Conservation (phyloP, 1,140 invertebrate species). For the Ectropis grisescens region DNA sequence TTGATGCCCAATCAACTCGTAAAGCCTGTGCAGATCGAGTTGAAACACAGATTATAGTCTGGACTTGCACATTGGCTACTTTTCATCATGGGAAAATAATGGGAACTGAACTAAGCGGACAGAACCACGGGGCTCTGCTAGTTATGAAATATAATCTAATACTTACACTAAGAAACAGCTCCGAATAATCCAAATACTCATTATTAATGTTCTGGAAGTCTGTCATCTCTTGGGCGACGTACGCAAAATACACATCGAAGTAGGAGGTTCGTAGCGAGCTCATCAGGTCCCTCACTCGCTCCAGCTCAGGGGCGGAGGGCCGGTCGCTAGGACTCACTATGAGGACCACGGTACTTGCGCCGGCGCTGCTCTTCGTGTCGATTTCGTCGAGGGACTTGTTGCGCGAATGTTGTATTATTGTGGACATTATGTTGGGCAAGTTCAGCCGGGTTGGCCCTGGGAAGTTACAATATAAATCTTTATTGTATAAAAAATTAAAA, state of each 20-base stretch:
- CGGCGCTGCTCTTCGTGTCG: slow-evolving; percentile 26
- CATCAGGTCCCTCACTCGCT: slow-evolving; percentile 44
- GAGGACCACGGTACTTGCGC: slow-evolving; percentile 46
- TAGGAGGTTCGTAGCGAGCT: slow-evolving; percentile 35
- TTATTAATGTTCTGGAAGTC: slow-evolving; percentile 52
- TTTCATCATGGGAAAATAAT: too few relatives aligned
- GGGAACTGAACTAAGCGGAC: too few relatives aligned
- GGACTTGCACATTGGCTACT: too few relatives aligned
- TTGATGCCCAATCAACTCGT: too few relatives aligned
- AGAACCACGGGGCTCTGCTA: too few relatives aligned
- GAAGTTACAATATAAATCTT: slow-evolving; percentile 8
- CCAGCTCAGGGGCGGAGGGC: slow-evolving; percentile 40
- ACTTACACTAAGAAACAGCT: slow-evolving; percentile 46
- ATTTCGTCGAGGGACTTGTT: slow-evolving; percentile 40
- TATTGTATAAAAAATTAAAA: too few relatives aligned
- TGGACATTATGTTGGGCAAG: slow-evolving; percentile 49
- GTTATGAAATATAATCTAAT: too few relatives aligned
- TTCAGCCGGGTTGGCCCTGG: slow-evolving; percentile 62
- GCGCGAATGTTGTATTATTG: slow-evolving; percentile 33
- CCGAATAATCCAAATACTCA: slow-evolving; percentile 54
- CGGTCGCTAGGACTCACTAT: slow-evolving; percentile 49
- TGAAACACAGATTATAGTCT: too few relatives aligned
- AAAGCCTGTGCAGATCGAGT: too few relatives aligned
- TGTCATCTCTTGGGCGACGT: slow-evolving; percentile 35
- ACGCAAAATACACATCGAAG: slow-evolving; percentile 59